A percentile compares a stretch with the other conserved stretches of the same genome.
phyloP scores from a whole-genome alignment of 2,113 vertebrate genomes.

The Salvelinus sp. region DNA sequence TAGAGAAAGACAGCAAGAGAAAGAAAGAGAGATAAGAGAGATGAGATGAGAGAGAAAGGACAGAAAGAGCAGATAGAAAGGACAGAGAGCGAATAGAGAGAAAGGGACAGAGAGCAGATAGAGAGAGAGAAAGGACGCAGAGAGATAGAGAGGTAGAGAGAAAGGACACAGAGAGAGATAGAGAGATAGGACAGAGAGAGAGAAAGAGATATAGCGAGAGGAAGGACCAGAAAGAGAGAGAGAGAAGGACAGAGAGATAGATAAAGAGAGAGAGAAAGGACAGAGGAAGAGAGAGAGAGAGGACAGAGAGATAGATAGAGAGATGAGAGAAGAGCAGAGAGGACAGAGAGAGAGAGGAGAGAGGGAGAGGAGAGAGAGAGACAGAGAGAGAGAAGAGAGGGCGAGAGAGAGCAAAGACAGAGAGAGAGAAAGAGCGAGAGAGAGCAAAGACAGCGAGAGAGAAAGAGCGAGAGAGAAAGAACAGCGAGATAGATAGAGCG shows the following conservation, averaged over 20 bases:
- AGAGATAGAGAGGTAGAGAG: constrained; percentile 11
- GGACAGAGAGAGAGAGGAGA: background rate
- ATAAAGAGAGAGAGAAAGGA: background rate
- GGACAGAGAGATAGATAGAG: background rate
- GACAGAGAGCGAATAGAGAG: constrained; percentile 1
- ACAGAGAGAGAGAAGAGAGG: background rate
- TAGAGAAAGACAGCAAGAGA: too few species aligned
- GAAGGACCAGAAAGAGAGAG: background rate
- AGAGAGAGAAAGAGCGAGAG: background rate
- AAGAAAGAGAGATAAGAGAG: too few species aligned
- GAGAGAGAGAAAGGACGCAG: background rate
- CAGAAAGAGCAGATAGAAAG: too few species aligned
- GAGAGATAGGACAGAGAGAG: background rate
- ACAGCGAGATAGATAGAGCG: background rate
- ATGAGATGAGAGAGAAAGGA: too few species aligned
- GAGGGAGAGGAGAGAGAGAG: background rate
- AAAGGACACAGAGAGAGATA: constrained; percentile 11
- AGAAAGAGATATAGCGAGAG: background rate
- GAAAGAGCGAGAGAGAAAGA: background rate
- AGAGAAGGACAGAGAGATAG: constrained; percentile 18
- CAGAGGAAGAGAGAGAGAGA: background rate
- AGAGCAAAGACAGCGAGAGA: constrained; percentile 16
- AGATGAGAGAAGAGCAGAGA: background rate
- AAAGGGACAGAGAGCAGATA: constrained; percentile 13
- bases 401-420: background rate